Conservation (phyloP, 1,140 invertebrate genomes). For the Camponotus pennsylvanicus region DNA sequence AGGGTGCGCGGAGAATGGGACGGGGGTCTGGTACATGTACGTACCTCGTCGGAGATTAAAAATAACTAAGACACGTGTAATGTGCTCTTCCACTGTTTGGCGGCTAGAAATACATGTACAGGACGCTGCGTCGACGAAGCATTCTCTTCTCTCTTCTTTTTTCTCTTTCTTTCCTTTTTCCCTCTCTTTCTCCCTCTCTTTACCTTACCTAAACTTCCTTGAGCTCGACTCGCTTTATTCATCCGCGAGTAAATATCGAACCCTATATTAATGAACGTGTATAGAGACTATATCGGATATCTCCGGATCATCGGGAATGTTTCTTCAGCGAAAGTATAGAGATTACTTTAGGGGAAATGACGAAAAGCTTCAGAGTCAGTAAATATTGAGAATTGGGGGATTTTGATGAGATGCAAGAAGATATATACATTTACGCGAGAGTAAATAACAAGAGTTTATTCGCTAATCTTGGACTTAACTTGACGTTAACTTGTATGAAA, state of each 20-base stretch:
- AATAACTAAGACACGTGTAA: constrained; percentile 53
- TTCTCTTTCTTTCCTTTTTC: background rate
- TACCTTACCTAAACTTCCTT: constrained; percentile 25
- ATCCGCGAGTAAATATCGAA: constrained; percentile 41
- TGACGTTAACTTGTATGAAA: background rate
- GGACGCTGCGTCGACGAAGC: constrained; percentile 14
- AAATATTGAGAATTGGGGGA: background rate
- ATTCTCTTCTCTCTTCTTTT: background rate
- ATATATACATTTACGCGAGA: too few species aligned
- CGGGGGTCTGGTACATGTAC: constrained; percentile 16
- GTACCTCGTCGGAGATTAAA: constrained; percentile 42
- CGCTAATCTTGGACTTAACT: background rate
- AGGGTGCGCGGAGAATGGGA: background rate
- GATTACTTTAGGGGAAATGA: background rate
- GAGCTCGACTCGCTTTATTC: constrained; percentile 24
- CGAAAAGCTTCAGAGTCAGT: background rate
- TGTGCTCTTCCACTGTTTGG: constrained; percentile 48
- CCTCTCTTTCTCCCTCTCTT: background rate
- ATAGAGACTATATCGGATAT: constrained; percentile 4
- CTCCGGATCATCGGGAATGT: background rate
- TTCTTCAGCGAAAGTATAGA: background rate
- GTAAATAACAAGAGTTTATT: background rate
- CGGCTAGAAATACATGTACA: constrained; percentile 35
- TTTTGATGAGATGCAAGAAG: background rate
- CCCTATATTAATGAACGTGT: background rate